Conservation (phyloP, 2,113 vertebrate species). For the Melanerpes formicivorus region DNA sequence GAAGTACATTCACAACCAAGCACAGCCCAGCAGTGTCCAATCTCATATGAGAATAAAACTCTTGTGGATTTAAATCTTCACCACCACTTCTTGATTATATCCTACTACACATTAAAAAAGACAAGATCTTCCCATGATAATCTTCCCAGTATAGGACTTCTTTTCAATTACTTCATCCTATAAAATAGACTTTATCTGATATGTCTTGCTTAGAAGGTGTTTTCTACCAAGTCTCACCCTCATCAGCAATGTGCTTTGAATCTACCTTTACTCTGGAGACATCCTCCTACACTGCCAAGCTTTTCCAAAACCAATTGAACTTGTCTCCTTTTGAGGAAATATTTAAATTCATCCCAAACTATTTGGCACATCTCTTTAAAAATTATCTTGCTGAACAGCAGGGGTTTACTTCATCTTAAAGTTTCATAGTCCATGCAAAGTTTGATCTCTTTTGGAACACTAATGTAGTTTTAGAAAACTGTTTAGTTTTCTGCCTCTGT, state of each 20-base stretch:
- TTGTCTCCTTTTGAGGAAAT: slow-evolving; percentile 38
- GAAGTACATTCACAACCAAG: not conserved
- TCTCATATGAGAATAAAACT: not conserved
- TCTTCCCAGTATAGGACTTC: not conserved
- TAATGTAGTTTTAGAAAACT: slow-evolving; percentile 36
- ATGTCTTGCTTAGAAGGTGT: not conserved
- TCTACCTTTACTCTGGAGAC: not conserved
- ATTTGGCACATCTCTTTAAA: slow-evolving; percentile 44
- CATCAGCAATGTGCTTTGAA: not conserved
- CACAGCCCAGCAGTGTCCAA: not conserved
- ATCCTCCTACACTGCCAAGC: not conserved
- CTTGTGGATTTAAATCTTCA: not conserved
- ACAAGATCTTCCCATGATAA: not conserved
- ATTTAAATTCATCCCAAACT: slow-evolving; percentile 39
- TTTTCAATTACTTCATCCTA: not conserved
- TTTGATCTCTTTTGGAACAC: slow-evolving; percentile 53
- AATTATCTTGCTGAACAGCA: not conserved
- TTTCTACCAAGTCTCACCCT: not conserved
- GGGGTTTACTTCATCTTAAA: slow-evolving; percentile 41
- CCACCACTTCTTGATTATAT: not conserved
- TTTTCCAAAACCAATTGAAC: slow-evolving; percentile 25
- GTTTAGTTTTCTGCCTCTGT: slow-evolving; percentile 59
- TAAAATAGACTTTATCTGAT: not conserved
- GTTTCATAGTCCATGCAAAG: slow-evolving; percentile 41
- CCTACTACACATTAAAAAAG: not conserved